Base-by-base conservation (phyloP, 2,888 invertebrate species). In the Poecilobothrus nobilitatus region DNA sequence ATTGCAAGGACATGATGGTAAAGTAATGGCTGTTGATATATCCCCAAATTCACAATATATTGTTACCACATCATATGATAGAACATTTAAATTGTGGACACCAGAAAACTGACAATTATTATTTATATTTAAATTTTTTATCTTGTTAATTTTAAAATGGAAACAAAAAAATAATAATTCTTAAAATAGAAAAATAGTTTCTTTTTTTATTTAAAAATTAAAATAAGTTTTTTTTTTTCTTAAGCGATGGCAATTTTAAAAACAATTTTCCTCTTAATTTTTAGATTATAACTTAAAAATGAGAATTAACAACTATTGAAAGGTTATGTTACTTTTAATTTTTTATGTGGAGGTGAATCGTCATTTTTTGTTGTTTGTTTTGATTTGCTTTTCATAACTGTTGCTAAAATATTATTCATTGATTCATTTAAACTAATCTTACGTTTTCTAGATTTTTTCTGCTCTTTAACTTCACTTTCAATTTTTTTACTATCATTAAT, bases 11-110 rank as follows among this genome's bases (percentile, higher is more conserved):
- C 98, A 99, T 76, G 97, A 97, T 79, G 94, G 94, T 18, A 97
- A 97, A 86, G 91, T 98, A n/a, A 96, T 95, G 89, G 89, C 91
- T 34, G 88, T 92, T 0, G 97, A 98, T 79, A 88, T 97, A 68
- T 91, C 96, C 0, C 86, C 87, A 0, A 93, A 97, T 83, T 91
- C 92, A 74, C 92, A 94, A 77, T 96, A 88, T 80, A 94, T 99
- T 72, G 96, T 91, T 8, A 95, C 97, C 0, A 88, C 91, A 66
- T 97, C 98, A 0, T 97, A 94, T 80, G 99, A 99, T 83, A 85
- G 97, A 72, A 98, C 98, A 0, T 97, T 99, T 80, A 99, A 99
- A 81, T 82, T 99, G 34, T 99, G 98, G 98, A 87, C 92, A 0
- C 91, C 93, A 0, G 94, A 95, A 79, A 78, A 76, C 70, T 79